Evolutionary conservation across 1,140 invertebrate genomes (phyloP), one percentile per base, ranked within the genome.

Genomic region (Danaus plexippus): DNA sequence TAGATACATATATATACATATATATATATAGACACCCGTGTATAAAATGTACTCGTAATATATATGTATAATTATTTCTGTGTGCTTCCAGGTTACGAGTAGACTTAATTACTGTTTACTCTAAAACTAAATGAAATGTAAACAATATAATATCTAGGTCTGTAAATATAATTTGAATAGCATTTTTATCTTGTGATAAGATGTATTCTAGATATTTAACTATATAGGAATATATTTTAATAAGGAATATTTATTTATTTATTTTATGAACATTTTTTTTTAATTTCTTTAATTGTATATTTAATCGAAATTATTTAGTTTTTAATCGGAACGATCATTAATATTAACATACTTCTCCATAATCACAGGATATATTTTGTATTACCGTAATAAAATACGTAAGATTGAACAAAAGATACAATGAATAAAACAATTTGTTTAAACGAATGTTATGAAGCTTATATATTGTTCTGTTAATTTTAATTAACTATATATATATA

Each of bases 81-180:
- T 73, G 71, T 73, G 71, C 71, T 73, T 73, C 71, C 71, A 73
- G 58, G 61, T 71, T 65, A 66, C 62, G 54, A 61, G 51, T 73
- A 68, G 68, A 52, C 7, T 47, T 66, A 71, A 70, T 60, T 60
- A 54, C 54, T 59, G 53, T 18, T 15, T 52, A 58, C 48, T 60
- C 50, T 42, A 54, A 54, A 51, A 49, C 11, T 59, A 55, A 41
- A 18, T 44, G 40, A 52, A 52, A 11, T 54, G 52, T 61, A 54
- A 49, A 62, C 54, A 54, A 45, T 10, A 51, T 62, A 50, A 43
- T 49, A 43, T 49, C 9, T 53, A 52, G 49, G 22, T 50, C 22
- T 71, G 69, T 71, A 71, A 68, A 72, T 72, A 72, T 56, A 63
- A 63, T 46, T 46, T 54, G 46, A 66, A 57, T 72, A 72, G 70